Base-by-base conservation (phyloP, 2,113 vertebrate species). In the Leucosticte australis region DNA sequence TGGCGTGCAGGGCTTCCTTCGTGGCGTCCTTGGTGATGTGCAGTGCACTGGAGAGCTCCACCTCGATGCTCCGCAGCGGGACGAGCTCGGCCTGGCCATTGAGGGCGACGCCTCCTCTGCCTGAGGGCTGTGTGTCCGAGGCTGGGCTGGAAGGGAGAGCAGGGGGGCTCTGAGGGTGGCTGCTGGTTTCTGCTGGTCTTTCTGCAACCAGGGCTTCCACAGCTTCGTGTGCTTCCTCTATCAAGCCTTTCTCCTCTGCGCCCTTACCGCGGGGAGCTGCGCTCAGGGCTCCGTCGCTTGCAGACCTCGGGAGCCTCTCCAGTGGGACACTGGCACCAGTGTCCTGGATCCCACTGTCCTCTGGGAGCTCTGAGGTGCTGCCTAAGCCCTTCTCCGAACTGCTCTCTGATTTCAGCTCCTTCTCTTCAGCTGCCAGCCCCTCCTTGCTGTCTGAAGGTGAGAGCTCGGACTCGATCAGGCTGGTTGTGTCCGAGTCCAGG, bases 21-120 rank as follows among this genome's bases (percentile, higher is more conserved):
- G 99, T 99, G 85, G 97, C 99, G 14, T 99, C 99, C 96, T 99
- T 99, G 52, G 99, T 99, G 96, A 98, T 97, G 28, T 97, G 99
- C 90, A 99, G 98, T 1, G 99, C 99, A 56, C 97, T 99, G 14
- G 99, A 98, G 90, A 99, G 94, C 92, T 99, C 99, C 75, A 98
- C 98, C 91, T 99, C 99, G 67, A 99, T 97, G 96, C 98, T 97
- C 78, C 92, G 98, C 81, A 99, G 97, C 37, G 98, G 96, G 93
- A 98, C 57, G 26, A 97, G 94, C 17, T 98, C 97, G 4, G 92
- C 87, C 67, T 97, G 97, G 33, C 89, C 97, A 33, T 96, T 95
- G 62, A 95, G 77, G 49, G 87, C 0, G 1, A 56, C 1, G 0
- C 69, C 96, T 47, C 83, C 95, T 31, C 79, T 90, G 57, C 46